A percentile compares a stretch with the other conserved stretches of the same genome.
phyloP scores from a whole-genome alignment of 2,113 vertebrate species.

The Bos javanicus region DNA sequence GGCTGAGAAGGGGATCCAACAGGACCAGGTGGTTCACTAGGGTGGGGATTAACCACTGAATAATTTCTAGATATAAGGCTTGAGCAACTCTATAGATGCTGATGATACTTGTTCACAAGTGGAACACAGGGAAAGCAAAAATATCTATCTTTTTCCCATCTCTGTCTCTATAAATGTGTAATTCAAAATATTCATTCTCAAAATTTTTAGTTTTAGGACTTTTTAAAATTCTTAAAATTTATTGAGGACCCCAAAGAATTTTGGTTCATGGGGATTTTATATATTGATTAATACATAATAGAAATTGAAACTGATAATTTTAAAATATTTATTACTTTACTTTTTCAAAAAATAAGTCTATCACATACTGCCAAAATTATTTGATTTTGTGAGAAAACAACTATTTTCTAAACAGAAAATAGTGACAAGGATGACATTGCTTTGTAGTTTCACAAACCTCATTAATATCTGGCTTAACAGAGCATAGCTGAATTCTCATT shows the following conservation, averaged over 20 bases:
- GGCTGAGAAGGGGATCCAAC: not conserved
- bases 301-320: not conserved
- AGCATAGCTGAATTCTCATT: not conserved
- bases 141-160: not conserved
- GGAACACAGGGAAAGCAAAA: not conserved
- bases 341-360: not conserved
- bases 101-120: not conserved
- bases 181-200: not conserved
- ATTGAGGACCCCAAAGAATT: not conserved
- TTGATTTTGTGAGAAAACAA: slow-evolving; percentile 2
- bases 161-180: not conserved
- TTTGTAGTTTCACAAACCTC: not conserved
- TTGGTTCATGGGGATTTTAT: not conserved
- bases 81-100: not conserved
- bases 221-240: not conserved
- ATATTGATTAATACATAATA: not conserved
- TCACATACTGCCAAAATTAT: not conserved
- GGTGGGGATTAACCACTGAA: not conserved
- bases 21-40: not conserved
- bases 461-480: not conserved
- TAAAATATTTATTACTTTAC: not conserved
- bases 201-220: not conserved
- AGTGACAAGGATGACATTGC: not conserved
- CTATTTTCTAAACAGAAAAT: not conserved
- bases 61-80: not conserved